phyloP scores from a whole-genome alignment of 2,797 vertebrate species.

The Pipistrellus pygmaeus region DNA sequence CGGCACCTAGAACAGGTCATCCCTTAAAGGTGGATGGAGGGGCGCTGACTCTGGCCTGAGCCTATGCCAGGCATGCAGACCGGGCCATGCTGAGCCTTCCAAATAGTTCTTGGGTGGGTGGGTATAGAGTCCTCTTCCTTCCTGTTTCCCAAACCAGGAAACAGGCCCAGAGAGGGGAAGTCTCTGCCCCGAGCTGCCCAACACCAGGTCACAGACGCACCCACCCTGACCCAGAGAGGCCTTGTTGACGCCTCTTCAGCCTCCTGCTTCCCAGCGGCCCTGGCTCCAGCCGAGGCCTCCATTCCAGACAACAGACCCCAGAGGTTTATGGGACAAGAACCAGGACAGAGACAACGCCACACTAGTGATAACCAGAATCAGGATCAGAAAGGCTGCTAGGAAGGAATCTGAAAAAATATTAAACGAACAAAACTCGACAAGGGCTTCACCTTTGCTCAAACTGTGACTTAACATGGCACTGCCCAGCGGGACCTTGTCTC shows the following conservation, averaged over 20 bases:
- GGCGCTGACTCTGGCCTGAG: neutral
- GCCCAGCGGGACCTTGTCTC: neutral
- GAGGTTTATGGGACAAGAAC: neutral
- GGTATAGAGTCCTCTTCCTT: neutral
- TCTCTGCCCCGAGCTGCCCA: neutral
- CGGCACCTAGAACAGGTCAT: no score
- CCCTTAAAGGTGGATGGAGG: neutral
- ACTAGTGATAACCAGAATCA: neutral
- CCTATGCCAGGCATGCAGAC: neutral
- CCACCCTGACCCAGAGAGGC: neutral
- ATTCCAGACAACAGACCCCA: neutral
- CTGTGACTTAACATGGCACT: neutral
- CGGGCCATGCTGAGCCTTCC: accelerated
- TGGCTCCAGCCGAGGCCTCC: neutral
- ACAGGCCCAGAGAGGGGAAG: slow-evolving; percentile 17
- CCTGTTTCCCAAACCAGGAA: neutral
- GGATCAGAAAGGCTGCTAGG: neutral
- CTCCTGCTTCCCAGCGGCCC: neutral
- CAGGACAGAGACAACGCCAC: neutral
- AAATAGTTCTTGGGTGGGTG: neutral
- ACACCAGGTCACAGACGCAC: neutral
- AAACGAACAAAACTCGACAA: neutral
- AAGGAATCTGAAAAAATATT: neutral
- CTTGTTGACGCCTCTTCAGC: neutral
- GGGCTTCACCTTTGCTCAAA: neutral